Base-by-base conservation (phyloP, 2,888 invertebrate species). In the Drosophila flavopinicola region DNA sequence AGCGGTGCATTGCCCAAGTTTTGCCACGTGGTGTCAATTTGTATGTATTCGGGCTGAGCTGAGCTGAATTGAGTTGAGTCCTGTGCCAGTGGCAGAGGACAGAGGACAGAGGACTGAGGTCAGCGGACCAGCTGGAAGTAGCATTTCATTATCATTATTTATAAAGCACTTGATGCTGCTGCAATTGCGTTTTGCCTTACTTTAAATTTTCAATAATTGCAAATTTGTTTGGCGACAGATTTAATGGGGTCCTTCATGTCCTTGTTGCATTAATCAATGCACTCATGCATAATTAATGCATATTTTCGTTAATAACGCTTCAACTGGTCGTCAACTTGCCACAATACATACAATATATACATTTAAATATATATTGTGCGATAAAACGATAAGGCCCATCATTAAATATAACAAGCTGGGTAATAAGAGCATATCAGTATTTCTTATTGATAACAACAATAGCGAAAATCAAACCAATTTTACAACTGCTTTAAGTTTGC, bases 281-380 rank as follows among this genome's bases (percentile, higher is more conserved):
- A 70, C 37, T 77, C 77, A 77, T 75, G 84, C 72, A 75, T 66
- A 71, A 75, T 77, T 79, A 82, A 82, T 85, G 66, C 64, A 66
- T 63, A 71, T 76, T 76, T 76, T 61, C 86, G 66, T 84, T 83
- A 82, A 75, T 82, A 77, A 82, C 80, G 77, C 82, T 61, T 75
- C 78, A 71, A 45, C 68, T 64, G 75, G 38, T 54, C 48, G 33
- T 63, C 75, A 72, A 30, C 33, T 42, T 54, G 38, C 44, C 47
- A 29, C 56, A 33, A 33, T 48, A 42, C 32, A 32, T 24, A 33
- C 47, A 29, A 52, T 29, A 33, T 48, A 42, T 37, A 32, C 23
- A 33, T 56, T 37, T 23, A 15, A 44, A 17, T 54, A 49, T 30
- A 48, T 35, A 56, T 58, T 37, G 53, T 24, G 20, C 59, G 33